These are phyloP conservation scores for Gobionotothen gibberifrons DNA, from an alignment of 2,797 vertebrate species.

Conservation along the genomic window DNA sequence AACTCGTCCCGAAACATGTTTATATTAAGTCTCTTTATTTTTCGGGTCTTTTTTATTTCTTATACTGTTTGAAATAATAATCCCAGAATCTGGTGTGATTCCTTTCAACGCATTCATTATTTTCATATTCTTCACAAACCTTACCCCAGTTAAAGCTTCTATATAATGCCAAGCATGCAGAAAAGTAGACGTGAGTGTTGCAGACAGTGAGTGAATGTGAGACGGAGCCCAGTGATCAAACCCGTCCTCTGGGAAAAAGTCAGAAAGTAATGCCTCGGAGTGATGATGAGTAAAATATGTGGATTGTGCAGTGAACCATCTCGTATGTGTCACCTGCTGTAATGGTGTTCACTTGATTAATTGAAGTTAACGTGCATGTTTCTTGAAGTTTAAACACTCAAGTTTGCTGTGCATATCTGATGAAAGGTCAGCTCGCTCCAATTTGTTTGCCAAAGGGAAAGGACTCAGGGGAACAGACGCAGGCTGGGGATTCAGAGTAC, in stretches of 20 bases:
- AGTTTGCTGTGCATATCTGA: constrained; percentile 59
- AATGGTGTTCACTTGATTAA: constrained; percentile 65
- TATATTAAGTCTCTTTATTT: not conserved
- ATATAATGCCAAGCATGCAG: not conserved
- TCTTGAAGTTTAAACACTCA: constrained; percentile 58
- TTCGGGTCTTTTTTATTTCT: not conserved
- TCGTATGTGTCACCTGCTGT: constrained; percentile 51
- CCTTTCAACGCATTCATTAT: not conserved
- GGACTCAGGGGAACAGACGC: constrained; percentile 51
- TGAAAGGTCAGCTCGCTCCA: constrained; percentile 73
- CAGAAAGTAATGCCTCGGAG: constrained; percentile 35
- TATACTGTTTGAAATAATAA: not conserved
- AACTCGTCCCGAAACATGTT: not conserved
- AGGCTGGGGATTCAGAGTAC: constrained; percentile 52
- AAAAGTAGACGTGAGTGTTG: constrained; percentile 2
- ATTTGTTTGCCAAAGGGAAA: constrained; percentile 74
- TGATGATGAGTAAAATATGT: constrained; percentile 60
- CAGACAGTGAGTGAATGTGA: constrained; percentile 27
- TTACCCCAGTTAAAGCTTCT: not conserved
- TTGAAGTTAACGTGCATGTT: constrained; percentile 67
- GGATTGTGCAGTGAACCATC: constrained; percentile 54
- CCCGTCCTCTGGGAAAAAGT: constrained; percentile 30
- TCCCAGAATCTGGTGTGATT: not conserved
- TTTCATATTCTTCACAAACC: not conserved
- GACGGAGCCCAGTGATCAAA: constrained; percentile 30